Percentiles rank a stretch among this genome's conserved stretches.
phyloP scores from a whole-genome alignment of 1,140 invertebrate species.

The Sinonovacula constricta region DNA sequence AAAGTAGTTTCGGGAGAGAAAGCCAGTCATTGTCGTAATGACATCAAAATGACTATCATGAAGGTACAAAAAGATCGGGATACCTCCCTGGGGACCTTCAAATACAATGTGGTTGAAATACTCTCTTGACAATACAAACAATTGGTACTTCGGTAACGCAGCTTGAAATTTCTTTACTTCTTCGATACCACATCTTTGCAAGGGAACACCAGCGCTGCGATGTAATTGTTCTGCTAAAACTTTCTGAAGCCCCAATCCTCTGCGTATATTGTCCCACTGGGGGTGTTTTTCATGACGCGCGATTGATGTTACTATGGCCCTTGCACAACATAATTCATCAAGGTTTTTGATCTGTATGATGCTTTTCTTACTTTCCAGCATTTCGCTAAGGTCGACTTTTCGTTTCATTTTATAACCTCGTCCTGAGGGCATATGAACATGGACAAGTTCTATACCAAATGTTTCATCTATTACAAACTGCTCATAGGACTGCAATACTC shows the following conservation, averaged over 20 bases:
- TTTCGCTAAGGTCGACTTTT: neutral
- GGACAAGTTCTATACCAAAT: slow-evolving; percentile 18
- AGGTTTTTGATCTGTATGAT: slow-evolving; percentile 8
- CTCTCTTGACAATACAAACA: neutral
- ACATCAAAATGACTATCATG: too few species aligned
- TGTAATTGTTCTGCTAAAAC: neutral
- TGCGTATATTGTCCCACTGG: neutral
- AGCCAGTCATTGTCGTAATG: too few species aligned
- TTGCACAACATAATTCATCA: slow-evolving; percentile 6
- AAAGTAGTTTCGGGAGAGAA: too few species aligned
- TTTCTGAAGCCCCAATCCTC: neutral
- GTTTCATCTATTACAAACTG: slow-evolving; percentile 24
- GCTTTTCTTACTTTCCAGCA: slow-evolving; percentile 9
- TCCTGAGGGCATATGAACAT: slow-evolving; percentile 5
- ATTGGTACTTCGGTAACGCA: neutral
- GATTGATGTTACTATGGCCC: slow-evolving; percentile 12
- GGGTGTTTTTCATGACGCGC: neutral
- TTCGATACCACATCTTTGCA: slow-evolving; percentile 6
- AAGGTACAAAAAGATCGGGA: neutral
- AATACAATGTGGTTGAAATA: neutral
- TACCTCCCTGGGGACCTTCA: neutral
- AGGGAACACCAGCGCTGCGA: neutral
- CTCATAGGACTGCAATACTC: slow-evolving; percentile 17
- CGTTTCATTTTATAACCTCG: slow-evolving; percentile 18
- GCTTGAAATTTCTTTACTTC: neutral